A percentile compares a stretch with the other conserved stretches of the same genome.
phyloP scores from a whole-genome alignment of 2,113 vertebrate genomes.

The Tiliqua scincoides region DNA sequence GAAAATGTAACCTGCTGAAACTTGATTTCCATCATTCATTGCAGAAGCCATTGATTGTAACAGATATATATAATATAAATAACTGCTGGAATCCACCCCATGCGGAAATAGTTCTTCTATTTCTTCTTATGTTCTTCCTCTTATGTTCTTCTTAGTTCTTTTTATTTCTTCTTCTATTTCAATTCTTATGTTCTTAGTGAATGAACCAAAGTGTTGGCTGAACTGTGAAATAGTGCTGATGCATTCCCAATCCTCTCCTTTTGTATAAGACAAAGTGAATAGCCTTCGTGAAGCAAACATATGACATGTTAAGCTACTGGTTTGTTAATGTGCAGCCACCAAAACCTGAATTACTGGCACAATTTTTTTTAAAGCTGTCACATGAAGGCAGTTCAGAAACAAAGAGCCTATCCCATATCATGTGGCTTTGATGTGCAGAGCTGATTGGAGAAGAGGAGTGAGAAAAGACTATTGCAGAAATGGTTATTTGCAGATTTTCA shows the following conservation, averaged over 20 bases:
- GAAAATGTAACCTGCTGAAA: background rate
- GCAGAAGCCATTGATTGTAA: background rate
- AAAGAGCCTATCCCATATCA: background rate
- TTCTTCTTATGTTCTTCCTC: too few relatives aligned
- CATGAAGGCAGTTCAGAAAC: background rate
- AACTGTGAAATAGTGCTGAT: conserved; percentile 32
- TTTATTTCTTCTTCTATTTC: too few relatives aligned
- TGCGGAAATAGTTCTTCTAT: too few relatives aligned
- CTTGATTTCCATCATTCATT: background rate
- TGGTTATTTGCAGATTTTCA: background rate
- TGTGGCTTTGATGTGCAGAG: background rate
- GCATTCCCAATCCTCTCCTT: background rate
- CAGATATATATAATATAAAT: too few relatives aligned
- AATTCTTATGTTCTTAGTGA: too few relatives aligned
- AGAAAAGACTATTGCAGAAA: background rate
- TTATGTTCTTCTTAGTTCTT: too few relatives aligned
- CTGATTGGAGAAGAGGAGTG: background rate
- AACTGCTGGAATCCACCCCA: background rate
- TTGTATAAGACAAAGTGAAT: background rate
- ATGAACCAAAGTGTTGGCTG: conserved; percentile 6
- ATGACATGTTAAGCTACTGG: background rate
- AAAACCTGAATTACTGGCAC: background rate
- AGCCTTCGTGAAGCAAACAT: conserved; percentile 12
- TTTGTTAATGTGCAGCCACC: conserved; percentile 15
- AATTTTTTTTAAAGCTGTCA: background rate